These are phyloP conservation scores for Polydrusus pterygomalis DNA, from an alignment of 2,888 invertebrate genomes.

Conservation along the genomic window DNA sequence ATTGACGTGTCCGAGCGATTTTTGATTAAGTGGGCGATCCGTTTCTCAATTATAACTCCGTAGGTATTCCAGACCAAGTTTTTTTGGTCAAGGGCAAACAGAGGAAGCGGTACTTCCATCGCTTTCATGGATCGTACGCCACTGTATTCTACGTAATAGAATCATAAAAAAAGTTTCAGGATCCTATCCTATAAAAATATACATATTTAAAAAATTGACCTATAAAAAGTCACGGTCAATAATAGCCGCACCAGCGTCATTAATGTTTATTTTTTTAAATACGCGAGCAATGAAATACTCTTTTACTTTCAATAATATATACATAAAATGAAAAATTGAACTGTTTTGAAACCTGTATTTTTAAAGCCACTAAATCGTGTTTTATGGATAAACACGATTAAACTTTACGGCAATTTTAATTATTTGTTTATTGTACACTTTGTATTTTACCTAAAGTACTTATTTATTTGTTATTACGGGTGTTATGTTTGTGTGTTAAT, in stretches of 20 bases:
- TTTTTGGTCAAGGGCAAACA: too few relatives aligned
- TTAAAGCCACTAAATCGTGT: slow-evolving; percentile 27
- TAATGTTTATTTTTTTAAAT: slow-evolving; percentile 12
- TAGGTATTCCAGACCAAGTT: too few relatives aligned
- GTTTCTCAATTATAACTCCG: too few relatives aligned
- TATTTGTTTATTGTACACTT: slow-evolving; percentile 27
- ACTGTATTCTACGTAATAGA: too few relatives aligned
- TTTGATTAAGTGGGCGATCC: too few relatives aligned
- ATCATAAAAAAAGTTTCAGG: background rate
- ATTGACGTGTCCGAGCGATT: too few relatives aligned
- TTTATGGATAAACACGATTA: slow-evolving; percentile 30
- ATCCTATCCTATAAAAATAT: background rate
- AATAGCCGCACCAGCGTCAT: background rate
- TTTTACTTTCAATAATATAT: background rate
- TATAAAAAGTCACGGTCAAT: background rate
- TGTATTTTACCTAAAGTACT: slow-evolving; percentile 2
- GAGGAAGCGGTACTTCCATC: too few relatives aligned
- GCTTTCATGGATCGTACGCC: too few relatives aligned
- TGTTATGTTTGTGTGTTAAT: too few relatives aligned
- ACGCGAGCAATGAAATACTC: background rate
- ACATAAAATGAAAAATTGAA: slow-evolving; percentile 28
- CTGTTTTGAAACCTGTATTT: slow-evolving; percentile 27
- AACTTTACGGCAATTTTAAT: slow-evolving; percentile 19
- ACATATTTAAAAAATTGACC: background rate
- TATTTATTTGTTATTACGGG: background rate